Conservation (phyloP, 2,888 invertebrate genomes). For the Halictus quadricinctus region DNA sequence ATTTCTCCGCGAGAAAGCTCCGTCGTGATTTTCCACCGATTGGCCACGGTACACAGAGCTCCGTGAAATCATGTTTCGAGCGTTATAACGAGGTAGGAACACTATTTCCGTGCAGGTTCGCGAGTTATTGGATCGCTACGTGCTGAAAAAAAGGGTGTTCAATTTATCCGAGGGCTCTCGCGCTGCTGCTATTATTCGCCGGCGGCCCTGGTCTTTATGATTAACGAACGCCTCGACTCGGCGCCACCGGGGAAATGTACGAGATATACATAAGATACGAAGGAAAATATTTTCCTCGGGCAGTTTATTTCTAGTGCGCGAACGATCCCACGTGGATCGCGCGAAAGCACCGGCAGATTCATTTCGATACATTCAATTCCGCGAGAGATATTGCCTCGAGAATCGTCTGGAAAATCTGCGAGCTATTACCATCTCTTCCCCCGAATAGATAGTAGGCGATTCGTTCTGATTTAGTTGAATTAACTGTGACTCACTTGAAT, state of each 20-base stretch:
- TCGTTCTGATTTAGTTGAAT: not conserved
- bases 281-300: slow-evolving; percentile 51
- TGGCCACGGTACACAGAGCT: not conserved
- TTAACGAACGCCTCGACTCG: slow-evolving; percentile 44
- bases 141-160: slow-evolving; percentile 6
- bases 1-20: not conserved
- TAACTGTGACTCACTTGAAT: not conserved
- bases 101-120: not conserved
- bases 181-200: not conserved
- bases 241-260: slow-evolving; percentile 48
- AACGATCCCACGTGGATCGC: slow-evolving; percentile 28
- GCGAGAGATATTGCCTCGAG: not conserved
- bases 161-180: slow-evolving; percentile 26
- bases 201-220: slow-evolving; percentile 31
- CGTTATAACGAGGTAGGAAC: not conserved
- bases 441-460: not conserved
- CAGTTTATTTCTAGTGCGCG: slow-evolving; percentile 32
- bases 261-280: slow-evolving; percentile 17
- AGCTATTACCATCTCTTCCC: not conserved
- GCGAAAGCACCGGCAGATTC: slow-evolving; percentile 27
- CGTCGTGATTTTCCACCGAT: not conserved
- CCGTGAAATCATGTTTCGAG: not conserved
- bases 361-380: slow-evolving; percentile 20
- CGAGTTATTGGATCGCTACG: slow-evolving; percentile 14
- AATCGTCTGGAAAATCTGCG: not conserved